phyloP scores from a whole-genome alignment of 2,113 vertebrate genomes.

The Gnathonemus echidnorhynchus region DNA sequence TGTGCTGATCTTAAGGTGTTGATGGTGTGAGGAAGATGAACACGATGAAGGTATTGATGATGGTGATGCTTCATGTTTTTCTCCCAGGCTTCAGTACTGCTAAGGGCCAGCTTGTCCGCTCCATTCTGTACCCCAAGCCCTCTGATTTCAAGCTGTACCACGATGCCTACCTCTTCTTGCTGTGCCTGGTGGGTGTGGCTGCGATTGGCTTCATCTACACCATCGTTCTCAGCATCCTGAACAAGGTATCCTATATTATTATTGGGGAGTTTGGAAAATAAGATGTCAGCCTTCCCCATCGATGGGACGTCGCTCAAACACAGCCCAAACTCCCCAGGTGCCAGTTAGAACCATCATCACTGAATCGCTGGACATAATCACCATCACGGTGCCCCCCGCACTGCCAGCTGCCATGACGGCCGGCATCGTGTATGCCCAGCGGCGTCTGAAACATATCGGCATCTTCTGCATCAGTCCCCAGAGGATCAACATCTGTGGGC shows the following conservation, averaged over 20 bases:
- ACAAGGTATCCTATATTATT: conserved; percentile 59
- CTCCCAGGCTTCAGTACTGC: conserved; percentile 85
- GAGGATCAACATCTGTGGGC: conserved; percentile 95
- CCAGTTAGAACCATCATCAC: conserved; percentile 75
- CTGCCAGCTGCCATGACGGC: conserved; percentile 95
- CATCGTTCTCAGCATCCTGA: conserved; percentile 75
- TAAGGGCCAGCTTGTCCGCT: conserved; percentile 92
- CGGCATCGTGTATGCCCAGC: conserved; percentile 91
- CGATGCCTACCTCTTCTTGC: conserved; percentile 89
- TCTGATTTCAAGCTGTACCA: conserved; percentile 96
- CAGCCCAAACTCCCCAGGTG: conserved; percentile 54
- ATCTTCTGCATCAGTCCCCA: conserved; percentile 98
- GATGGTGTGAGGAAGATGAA: background rate
- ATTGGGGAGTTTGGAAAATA: background rate
- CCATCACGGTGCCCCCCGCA: conserved; percentile 93
- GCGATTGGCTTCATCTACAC: conserved; percentile 89
- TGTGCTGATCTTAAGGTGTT: background rate
- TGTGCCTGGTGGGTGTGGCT: conserved; percentile 87
- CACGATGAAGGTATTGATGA: background rate
- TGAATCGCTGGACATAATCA: conserved; percentile 92
- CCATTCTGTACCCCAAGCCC: conserved; percentile 95
- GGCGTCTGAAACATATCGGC: conserved; percentile 76
- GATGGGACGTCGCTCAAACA: background rate
- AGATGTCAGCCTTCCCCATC: no score
- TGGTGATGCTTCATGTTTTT: background rate